Conservation (phyloP, 2,113 vertebrate species). For the Callaeas wilsoni region DNA sequence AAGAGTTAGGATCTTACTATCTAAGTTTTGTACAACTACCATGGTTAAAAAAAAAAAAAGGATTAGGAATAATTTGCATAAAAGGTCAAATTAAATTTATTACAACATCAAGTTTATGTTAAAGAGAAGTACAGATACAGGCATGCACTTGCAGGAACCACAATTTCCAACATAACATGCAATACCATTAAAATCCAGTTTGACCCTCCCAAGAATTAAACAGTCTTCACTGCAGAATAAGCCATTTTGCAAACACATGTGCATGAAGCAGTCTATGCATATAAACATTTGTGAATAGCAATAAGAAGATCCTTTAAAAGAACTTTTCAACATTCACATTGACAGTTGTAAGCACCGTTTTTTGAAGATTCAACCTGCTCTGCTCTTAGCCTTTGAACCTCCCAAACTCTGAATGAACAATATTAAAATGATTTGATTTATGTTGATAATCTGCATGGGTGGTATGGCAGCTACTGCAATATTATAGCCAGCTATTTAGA, state of each 20-base stretch:
- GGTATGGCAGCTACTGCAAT: background rate
- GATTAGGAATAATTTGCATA: background rate
- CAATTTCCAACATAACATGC: background rate
- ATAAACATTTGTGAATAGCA: background rate
- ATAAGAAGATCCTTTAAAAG: background rate
- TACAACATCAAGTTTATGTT: background rate
- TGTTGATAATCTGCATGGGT: background rate
- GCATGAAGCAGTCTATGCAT: background rate
- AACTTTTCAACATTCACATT: background rate
- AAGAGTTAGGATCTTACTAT: background rate
- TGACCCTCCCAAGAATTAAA: background rate
- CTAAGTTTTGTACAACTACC: background rate
- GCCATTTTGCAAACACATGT: background rate
- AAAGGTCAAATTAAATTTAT: background rate
- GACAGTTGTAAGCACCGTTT: background rate
- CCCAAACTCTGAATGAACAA: background rate
- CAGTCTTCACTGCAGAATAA: background rate
- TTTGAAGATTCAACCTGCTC: background rate
- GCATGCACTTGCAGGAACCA: background rate
- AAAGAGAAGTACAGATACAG: background rate
- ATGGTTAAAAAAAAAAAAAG: background rate
- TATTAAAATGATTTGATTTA: conserved; percentile 4
- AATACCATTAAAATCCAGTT: background rate
- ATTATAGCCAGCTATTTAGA: background rate
- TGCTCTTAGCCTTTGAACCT: conserved; percentile 17